These are phyloP conservation scores for Apis mellifera DNA, from an alignment of 1,140 invertebrate genomes.

Conservation along the genomic window DNA sequence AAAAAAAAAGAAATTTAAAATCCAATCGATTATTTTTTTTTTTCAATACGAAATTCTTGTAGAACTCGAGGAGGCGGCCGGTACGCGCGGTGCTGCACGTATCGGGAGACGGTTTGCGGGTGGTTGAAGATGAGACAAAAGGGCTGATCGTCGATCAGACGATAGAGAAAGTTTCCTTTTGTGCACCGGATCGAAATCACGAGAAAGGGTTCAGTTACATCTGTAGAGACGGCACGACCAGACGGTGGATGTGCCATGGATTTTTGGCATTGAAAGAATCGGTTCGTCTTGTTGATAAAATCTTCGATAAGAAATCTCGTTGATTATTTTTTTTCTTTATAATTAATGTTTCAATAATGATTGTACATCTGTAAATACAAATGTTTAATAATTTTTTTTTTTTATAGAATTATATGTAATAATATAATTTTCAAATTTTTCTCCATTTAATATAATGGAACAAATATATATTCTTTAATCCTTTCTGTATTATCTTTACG, in stretches of 20 bases:
- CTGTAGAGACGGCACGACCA: constrained; percentile 90
- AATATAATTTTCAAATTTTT: too few species aligned
- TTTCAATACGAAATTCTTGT: constrained; percentile 64
- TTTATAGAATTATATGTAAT: too few species aligned
- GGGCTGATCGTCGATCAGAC: constrained; percentile 99
- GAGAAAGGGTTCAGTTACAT: constrained; percentile 98
- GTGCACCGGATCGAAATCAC: constrained; percentile 98
- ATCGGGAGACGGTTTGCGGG: constrained; percentile 97
- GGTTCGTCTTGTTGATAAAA: constrained; percentile 78
- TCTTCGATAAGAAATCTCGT: neutral
- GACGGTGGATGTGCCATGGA: constrained; percentile 99
- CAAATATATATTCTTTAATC: too few species aligned
- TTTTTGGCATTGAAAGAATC: constrained; percentile 98
- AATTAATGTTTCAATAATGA: neutral
- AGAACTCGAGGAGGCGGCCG: constrained; percentile 94
- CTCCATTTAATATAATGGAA: too few species aligned
- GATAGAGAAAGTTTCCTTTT: constrained; percentile 99
- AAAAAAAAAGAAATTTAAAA: constrained; percentile 13
- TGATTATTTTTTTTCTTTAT: neutral
- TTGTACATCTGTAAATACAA: too few species aligned
- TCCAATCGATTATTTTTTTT: constrained; percentile 24
- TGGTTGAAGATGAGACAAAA: constrained; percentile 99
- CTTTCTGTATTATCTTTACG: too few species aligned
- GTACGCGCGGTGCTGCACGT: constrained; percentile 96
- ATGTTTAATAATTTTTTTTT: too few species aligned